Evolutionary conservation across 2,888 invertebrate genomes (phyloP).

Genomic region (Apeira syringaria): DNA sequence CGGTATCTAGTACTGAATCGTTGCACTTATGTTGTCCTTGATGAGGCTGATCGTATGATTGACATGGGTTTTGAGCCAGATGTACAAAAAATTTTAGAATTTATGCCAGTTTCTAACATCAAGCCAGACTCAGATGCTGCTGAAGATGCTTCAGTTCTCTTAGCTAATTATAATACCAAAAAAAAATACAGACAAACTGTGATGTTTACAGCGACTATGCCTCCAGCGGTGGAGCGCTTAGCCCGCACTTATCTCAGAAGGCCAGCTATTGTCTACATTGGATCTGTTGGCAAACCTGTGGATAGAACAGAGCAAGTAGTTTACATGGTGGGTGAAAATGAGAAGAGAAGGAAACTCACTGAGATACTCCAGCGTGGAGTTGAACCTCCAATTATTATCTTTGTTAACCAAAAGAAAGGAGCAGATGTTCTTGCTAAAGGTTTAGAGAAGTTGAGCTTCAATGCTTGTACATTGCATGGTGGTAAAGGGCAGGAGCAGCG

Average conservation of each 20-base stretch:
- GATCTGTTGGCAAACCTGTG: slow-evolving; percentile 97
- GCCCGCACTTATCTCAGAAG: slow-evolving; percentile 97
- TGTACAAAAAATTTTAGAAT: slow-evolving; percentile 98
- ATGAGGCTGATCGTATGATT: slow-evolving; percentile 99
- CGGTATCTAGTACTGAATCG: slow-evolving; percentile 97
- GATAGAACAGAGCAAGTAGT: slow-evolving; percentile 99
- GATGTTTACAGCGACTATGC: slow-evolving; percentile 99
- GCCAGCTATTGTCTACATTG: slow-evolving; percentile 98
- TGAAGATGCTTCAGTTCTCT: slow-evolving; percentile 94
- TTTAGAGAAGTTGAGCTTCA: slow-evolving; percentile 97
- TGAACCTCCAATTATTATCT: slow-evolving; percentile 99
- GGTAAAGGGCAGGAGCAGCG: slow-evolving; percentile 99
- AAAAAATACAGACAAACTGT: slow-evolving; percentile 99
- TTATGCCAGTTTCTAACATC: slow-evolving; percentile 98
- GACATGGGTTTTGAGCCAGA: slow-evolving; percentile 99
- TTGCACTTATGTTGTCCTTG: slow-evolving; percentile 98
- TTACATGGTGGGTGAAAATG: slow-evolving; percentile 96
- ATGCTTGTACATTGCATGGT: slow-evolving; percentile 98
- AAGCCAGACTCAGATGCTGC: slow-evolving; percentile 99
- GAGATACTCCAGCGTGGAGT: slow-evolving; percentile 94
- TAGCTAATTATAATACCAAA: slow-evolving; percentile 97
- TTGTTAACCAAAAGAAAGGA: slow-evolving; percentile 99
- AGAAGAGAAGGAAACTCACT: slow-evolving; percentile 98
- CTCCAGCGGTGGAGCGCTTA: slow-evolving; percentile 97
- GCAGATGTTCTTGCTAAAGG: slow-evolving; percentile 99